Evolutionary conservation across 2,113 vertebrate genomes (phyloP), one percentile per base, ranked within the genome.

Genomic region (Riparia riparia): DNA sequence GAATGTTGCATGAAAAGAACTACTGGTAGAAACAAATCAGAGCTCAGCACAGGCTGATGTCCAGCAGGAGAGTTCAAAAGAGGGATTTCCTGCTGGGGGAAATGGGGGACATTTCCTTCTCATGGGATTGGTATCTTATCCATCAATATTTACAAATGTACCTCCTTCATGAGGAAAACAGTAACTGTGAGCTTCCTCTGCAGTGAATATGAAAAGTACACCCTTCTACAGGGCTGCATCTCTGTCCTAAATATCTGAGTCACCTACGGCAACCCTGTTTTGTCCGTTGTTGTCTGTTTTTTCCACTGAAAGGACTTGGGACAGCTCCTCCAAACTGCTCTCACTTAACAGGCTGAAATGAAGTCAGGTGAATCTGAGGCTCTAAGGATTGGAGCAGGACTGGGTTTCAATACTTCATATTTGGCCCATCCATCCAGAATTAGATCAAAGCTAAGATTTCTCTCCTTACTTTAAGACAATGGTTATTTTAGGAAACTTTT

Each of bases 251-350:
- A 74, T 68, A 69, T 15, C 34, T 45, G 31, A 49, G 3, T 81
- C 4, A 7, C 4, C 6, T 28, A 51, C 54, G 76, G 14, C n/a
- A 76, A 2, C 1, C 3, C 6, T 24, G 0, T 31, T 12, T 78
- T 79, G 31, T 7, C 15, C 25, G 5, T 29, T 37, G 0, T 9
- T 88, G 2, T 20, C 41, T 65, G 16, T 0, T 44, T 9, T 66
- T 84, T 17, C 2, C 3, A 41, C 17, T 42, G 51, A 45, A 73
- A 42, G 4, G 8, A 7, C 2, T 9, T 57, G 25, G 22, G 34
- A 45, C 14, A 81, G 4, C 5, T 81, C 22, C 18, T 84, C 12
- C 9, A 72, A 78, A 29, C 7, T 61, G 34, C 12, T 58, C 12
- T 69, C 45, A 32, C 29, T 58, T 45, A 51, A 15, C 11, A 34